A percentile compares a stretch with the other conserved stretches of the same genome.
Evolutionary conservation across 2,888 invertebrate genomes (phyloP).

Genomic region (Rhagophthalmus giganteus): DNA sequence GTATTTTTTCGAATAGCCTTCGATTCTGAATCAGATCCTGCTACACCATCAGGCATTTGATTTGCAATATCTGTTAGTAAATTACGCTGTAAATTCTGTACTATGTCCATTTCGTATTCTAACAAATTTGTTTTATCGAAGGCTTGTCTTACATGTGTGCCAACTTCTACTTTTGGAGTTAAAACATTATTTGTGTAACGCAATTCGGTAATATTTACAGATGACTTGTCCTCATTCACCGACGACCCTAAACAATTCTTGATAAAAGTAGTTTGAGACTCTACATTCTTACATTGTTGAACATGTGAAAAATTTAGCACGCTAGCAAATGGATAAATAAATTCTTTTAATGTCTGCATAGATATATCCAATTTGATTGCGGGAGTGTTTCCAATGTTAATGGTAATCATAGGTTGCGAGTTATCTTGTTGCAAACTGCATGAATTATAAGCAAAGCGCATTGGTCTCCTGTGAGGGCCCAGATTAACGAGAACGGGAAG

Average conservation of each 20-base stretch:
- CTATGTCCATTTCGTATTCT: conserved; percentile 33
- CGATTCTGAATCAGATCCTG: conserved; percentile 1
- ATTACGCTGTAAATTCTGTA: conserved; percentile 34
- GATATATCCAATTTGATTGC: conserved; percentile 47
- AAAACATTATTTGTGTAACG: conserved; percentile 3
- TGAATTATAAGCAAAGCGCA: conserved; percentile 15
- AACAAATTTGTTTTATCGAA: too few relatives aligned
- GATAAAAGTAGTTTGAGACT: conserved; percentile 46
- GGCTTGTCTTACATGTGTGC: too few relatives aligned
- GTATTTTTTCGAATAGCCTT: conserved; percentile 22
- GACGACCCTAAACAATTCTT: conserved; percentile 21
- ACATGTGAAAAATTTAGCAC: conserved; percentile 42
- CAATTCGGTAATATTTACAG: conserved; percentile 5
- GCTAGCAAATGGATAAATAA: conserved; percentile 49
- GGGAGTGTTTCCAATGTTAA: conserved; percentile 43
- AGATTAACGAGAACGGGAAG: conserved; percentile 44
- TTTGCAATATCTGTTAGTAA: conserved; percentile 16
- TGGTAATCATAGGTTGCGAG: conserved; percentile 38
- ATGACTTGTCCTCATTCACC: background rate
- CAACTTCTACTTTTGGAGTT: background rate
- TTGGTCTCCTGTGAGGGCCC: conserved; percentile 22
- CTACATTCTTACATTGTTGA: conserved; percentile 35
- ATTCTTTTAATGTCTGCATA: conserved; percentile 44
- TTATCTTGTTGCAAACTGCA: conserved; percentile 21
- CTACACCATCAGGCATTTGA: background rate